Evolutionary conservation across 92 coral and sea anemone species (phyloP), one percentile per base, ranked within the genome.

Genomic region (Ricordea florida): DNA sequence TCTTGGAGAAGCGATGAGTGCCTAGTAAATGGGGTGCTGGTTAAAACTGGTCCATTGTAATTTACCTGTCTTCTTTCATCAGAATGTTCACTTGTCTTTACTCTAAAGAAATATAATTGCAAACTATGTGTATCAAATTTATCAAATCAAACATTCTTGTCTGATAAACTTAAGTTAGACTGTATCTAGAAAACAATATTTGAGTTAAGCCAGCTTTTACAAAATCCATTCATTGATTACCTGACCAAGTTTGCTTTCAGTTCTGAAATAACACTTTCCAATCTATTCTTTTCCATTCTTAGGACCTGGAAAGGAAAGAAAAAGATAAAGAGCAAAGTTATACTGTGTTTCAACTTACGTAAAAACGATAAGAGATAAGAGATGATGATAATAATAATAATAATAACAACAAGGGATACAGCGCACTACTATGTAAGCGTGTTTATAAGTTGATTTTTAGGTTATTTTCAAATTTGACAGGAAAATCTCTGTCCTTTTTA

Each of bases 1-100:
- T 94, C 98, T 62, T 94, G 97, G 31, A 85, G 85, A 16, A 94
- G 68, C 23, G 98, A 85, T 38, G 75, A 88, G 44, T 62, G 89
- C 36, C 76, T 74, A n/a, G 40, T 40, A 17, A 75, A 53, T 57
- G 91, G 93, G 24, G 93, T 85, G 38, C 91, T 84, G 37, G 79
- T 80, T 32, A 66, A 57, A 46, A 28, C 11, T 18, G 89, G 97
- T 5, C 64, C 84, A 48, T 71, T 59, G 18, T 38, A 55, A 55
- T 10, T 6, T 65, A 67, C 31, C 46, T 48, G 31, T 22, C 47
- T 67, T 36, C 37, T 67, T 23, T 40, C 62, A 17, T 49, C 65
- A 26, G 64, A 52, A 21, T 37, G 29, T 13, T 70, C 65, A 27
- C 10, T 51, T 41, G 52, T 53, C 41, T 70, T 57, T 10, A 40